These are phyloP conservation scores for Rhopilema esculentum DNA, from an alignment of 30 jellyfish, hydroid and myxozoan genomes.

Conservation along the genomic window DNA sequence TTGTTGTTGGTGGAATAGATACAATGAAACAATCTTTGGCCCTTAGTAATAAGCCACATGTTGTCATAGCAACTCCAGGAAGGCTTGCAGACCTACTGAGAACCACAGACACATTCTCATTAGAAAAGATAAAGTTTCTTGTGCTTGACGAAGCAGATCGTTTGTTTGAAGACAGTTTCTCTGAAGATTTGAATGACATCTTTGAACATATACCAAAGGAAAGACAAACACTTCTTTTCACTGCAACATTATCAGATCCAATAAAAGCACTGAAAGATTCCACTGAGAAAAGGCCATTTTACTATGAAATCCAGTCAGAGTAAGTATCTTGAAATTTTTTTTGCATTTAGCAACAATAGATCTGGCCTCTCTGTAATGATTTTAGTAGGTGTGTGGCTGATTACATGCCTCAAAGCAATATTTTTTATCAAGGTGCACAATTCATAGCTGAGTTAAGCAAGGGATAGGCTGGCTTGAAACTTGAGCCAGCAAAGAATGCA, in stretches of 20 bases:
- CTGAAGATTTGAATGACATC: constrained; percentile 71
- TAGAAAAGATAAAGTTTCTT: constrained; percentile 72
- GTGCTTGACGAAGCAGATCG: constrained; percentile 98
- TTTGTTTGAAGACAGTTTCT: constrained; percentile 78
- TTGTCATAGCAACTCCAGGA: constrained; percentile 99
- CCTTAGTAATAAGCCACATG: constrained; percentile 87
- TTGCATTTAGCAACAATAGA: background rate
- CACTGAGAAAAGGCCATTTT: constrained; percentile 61
- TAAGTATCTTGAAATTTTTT: constrained; percentile 17
- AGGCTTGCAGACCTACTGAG: constrained; percentile 81
- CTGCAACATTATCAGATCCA: constrained; percentile 91
- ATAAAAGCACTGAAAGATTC: constrained; percentile 50
- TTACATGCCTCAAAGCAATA: too few relatives aligned
- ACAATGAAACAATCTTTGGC: constrained; percentile 78
- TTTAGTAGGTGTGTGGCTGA: too few relatives aligned
- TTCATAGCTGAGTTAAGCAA: too few relatives aligned
- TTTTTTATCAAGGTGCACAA: too few relatives aligned
- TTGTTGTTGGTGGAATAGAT: constrained; percentile 92
- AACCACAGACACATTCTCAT: constrained; percentile 69
- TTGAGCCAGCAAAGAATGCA: too few relatives aligned
- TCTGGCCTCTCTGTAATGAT: too few relatives aligned
- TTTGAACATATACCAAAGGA: constrained; percentile 77
- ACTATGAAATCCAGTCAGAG: constrained; percentile 85
- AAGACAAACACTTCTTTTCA: constrained; percentile 90
- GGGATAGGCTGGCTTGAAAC: too few relatives aligned